phyloP scores from a whole-genome alignment of 64 coral and sea anemone species.

The Pocillopora damicornis region DNA sequence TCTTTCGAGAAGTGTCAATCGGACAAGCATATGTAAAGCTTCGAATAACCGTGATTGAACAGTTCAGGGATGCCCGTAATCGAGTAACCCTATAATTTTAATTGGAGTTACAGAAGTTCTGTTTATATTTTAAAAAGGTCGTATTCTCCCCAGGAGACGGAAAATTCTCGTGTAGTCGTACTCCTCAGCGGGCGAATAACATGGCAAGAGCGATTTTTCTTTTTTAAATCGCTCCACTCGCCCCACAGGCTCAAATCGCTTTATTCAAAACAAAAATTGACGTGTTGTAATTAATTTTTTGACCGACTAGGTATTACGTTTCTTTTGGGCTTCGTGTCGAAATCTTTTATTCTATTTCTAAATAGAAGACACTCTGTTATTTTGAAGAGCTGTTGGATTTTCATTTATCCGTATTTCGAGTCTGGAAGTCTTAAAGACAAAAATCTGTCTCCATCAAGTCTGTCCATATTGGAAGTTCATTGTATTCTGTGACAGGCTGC shows the following conservation, averaged over 20 bases:
- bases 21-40: conserved; percentile 8
- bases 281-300: conserved; percentile 35
- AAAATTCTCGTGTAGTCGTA: conserved; percentile 26
- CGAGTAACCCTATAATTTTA: conserved; percentile 70
- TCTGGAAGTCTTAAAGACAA: conserved; percentile 43
- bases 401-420: conserved; percentile 39
- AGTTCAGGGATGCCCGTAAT: conserved; percentile 27
- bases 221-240: conserved; percentile 1
- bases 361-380: conserved; percentile 6
- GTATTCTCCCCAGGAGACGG: conserved; percentile 4
- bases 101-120: conserved; percentile 58
- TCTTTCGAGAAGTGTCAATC: neutral
- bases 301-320: conserved; percentile 26
- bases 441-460: conserved; percentile 24
- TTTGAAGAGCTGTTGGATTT: conserved; percentile 31
- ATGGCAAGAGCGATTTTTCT: neutral
- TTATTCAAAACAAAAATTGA: conserved; percentile 32
- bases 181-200: conserved; percentile 33
- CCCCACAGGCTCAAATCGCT: conserved; percentile 21
- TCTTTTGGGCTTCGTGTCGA: conserved; percentile 14
- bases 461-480: conserved; percentile 39
- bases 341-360: conserved; percentile 2
- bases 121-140: conserved; percentile 60
- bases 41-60: conserved; percentile 22
- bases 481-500: conserved; percentile 33